Conservation (phyloP, 2,113 vertebrate species). For the Triplophysa rosa region DNA sequence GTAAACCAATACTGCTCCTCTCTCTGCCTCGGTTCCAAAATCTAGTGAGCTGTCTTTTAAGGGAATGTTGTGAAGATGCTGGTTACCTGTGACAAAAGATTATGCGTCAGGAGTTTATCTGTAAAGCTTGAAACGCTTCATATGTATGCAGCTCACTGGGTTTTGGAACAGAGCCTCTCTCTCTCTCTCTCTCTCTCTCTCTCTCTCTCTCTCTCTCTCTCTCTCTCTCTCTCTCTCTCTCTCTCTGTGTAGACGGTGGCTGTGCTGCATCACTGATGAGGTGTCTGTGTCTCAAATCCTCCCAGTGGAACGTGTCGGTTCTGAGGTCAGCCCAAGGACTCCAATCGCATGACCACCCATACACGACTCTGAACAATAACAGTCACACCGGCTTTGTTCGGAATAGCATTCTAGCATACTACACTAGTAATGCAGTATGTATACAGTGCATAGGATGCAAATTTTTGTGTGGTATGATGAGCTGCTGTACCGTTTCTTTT, state of each 20-base stretch:
- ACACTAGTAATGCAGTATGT: background rate
- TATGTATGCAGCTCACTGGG: background rate
- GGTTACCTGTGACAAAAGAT: conserved; percentile 11
- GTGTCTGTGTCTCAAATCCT: conserved; percentile 69
- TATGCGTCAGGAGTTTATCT: background rate
- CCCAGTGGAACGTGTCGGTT: conserved; percentile 59
- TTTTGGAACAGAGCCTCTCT: conserved; percentile 17
- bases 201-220: no score
- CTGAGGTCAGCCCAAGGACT: conserved; percentile 78
- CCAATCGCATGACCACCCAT: conserved; percentile 63
- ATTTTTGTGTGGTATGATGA: no score
- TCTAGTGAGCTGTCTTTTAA: background rate
- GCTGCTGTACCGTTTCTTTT: no score
- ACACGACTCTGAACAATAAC: background rate
- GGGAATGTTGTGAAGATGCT: no score
- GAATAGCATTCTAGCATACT: background rate
- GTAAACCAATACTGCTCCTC: conserved; percentile 42
- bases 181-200: no score
- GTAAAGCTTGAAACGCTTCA: background rate
- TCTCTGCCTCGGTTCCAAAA: conserved; percentile 58
- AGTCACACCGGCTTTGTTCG: background rate
- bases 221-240: background rate
- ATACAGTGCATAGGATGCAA: no score
- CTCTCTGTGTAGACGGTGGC: conserved; percentile 66
- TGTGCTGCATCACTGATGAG: conserved; percentile 78